Base-by-base conservation (phyloP, 2,888 invertebrate species). In the Coleophora flavipennella region DNA sequence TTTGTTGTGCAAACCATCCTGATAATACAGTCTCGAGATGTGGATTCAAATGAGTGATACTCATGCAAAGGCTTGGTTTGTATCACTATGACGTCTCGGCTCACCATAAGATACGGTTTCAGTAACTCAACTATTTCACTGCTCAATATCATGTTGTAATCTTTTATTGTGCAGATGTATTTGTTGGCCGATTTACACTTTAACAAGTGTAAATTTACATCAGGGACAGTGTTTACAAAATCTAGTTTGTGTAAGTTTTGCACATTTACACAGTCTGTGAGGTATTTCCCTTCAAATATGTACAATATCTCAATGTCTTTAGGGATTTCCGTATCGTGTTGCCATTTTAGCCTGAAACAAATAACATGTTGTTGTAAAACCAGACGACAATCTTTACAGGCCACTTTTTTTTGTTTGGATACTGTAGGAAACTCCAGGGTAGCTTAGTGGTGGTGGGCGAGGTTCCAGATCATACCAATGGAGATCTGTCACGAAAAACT, bases 261-360 rank as follows among this genome's bases (percentile, higher is more conserved):
- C 26, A 42, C 46, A 40, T 59, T 66, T 10, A 78, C 44, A 44
- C 63, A 70, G 34, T 80, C 66, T 38, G 65, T 58, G 20, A 84
- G 58, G 44, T 70, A 74, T 59, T 66, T 70, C 11, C 85, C 84
- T 62, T 85, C 84, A 34, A 83, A 53, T 42, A 85, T 55, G 10
- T 75, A 46, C 13, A 85, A 56, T 8, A 55, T 64, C n/a, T 72
- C 59, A 36, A 79, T 63, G 35, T 55, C 46, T 20, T 57, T 44
- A 27, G 67, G 62, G 33, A 46, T 38, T 42, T 59, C 50, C 6
- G 55, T 11, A 8, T 58, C 44, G 28, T 47, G 52, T 36, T 60
- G 49, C 68, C 81, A 75, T 40, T 57, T 46, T 43, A 81, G 62
- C 38, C 85, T 84, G 66, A 35, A 76, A 42, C 41, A 25, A n/a